Evolutionary conservation across 2,113 vertebrate genomes (phyloP).

Genomic region (Entosphenus tridentatus): DNA sequence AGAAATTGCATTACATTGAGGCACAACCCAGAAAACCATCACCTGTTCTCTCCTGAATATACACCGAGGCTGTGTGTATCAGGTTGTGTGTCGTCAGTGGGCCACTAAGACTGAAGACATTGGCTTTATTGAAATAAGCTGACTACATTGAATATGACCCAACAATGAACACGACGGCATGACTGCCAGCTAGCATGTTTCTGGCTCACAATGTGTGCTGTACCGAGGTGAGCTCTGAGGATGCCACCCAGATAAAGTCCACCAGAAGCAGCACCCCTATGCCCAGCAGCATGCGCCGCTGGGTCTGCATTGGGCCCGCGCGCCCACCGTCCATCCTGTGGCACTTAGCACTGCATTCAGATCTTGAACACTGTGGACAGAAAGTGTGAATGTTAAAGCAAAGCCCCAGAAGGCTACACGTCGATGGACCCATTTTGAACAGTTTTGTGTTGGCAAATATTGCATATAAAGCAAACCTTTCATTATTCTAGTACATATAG

Average conservation of each 20-base stretch:
- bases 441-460: too few species aligned
- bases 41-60: neutral
- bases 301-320: too few species aligned
- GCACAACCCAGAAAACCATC: neutral
- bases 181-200: constrained; percentile 3
- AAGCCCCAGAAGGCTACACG: too few species aligned
- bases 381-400: too few species aligned
- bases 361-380: too few species aligned
- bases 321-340: too few species aligned
- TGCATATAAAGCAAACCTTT: too few species aligned
- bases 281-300: constrained; percentile 48
- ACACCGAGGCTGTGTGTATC: neutral
- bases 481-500: too few species aligned
- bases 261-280: constrained; percentile 69
- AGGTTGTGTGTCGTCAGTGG: neutral
- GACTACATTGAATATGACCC: neutral
- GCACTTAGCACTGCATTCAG: too few species aligned
- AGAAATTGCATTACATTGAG: constrained; percentile 9
- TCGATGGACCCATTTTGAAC: too few species aligned
- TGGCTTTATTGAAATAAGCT: neutral
- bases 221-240: constrained; percentile 78
- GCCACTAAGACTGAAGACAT: neutral
- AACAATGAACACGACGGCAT: neutral
- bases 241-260: constrained; percentile 86
- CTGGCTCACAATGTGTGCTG: constrained; percentile 12